Conservation (phyloP, 2,888 invertebrate species). For the Chymomyza procnemis region DNA sequence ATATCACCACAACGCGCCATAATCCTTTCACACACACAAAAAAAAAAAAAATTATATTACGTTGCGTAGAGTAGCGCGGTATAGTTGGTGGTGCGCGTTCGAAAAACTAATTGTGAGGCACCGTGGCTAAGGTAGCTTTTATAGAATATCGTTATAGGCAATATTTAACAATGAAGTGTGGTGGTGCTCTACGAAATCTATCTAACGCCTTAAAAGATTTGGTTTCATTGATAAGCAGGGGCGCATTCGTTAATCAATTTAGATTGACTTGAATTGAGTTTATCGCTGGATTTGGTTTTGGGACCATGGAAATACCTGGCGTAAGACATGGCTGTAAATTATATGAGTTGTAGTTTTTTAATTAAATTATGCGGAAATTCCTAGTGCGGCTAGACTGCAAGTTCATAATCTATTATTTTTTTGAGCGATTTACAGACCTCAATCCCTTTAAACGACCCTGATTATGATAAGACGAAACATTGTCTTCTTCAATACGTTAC, state of each 20-base stretch:
- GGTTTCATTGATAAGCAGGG: background rate
- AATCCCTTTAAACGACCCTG: too few species aligned
- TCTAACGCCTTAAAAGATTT: background rate
- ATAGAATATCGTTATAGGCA: constrained; percentile 33
- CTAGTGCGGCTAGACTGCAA: background rate
- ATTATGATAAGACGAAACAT: too few species aligned
- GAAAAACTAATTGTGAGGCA: constrained; percentile 40
- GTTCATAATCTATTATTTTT: too few species aligned
- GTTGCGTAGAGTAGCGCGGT: constrained; percentile 18
- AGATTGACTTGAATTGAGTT: background rate
- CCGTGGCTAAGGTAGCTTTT: constrained; percentile 37
- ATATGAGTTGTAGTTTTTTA: background rate
- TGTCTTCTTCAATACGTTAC: too few species aligned
- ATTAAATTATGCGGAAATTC: constrained; percentile 12
- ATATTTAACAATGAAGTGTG: background rate
- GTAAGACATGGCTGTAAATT: background rate
- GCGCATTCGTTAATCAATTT: background rate
- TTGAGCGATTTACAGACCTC: too few species aligned
- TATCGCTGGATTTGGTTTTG: background rate
- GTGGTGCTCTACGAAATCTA: background rate
- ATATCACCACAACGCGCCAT: constrained; percentile 35
- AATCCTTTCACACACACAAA: constrained; percentile 17
- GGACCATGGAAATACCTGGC: background rate
- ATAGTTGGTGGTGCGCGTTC: constrained; percentile 15
- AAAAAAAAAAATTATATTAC: too few species aligned